Evolutionary conservation across 2,113 vertebrate species (phyloP).

Genomic region (Microcebus tavaratra): DNA sequence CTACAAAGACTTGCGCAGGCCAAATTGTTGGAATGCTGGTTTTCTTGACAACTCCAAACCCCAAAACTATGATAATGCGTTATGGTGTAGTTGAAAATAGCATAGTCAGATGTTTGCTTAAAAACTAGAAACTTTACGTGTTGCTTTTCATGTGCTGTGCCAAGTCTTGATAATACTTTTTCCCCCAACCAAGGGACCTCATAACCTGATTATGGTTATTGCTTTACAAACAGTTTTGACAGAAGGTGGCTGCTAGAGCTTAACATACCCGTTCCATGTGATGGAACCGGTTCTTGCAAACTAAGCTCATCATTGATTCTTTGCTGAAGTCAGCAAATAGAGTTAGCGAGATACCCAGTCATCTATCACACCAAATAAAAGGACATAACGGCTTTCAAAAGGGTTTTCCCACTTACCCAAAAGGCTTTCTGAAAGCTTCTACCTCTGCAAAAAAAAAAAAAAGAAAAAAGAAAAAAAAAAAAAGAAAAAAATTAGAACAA

Average conservation of each 20-base stretch:
- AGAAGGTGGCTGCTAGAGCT: conserved; percentile 94
- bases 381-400: conserved; percentile 94
- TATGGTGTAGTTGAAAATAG: conserved; percentile 90
- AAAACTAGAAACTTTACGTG: conserved; percentile 93
- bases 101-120: conserved; percentile 92
- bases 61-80: conserved; percentile 90
- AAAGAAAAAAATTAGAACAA: conserved; percentile 92
- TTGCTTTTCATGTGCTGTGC: conserved; percentile 95
- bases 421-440: conserved; percentile 99
- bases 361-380: conserved; percentile 99
- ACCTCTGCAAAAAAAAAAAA: conserved; percentile 95
- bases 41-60: conserved; percentile 88
- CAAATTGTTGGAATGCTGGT: conserved; percentile 90
- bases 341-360: conserved; percentile 96
- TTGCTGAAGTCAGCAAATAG: conserved; percentile 96
- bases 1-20: conserved; percentile 90
- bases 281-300: conserved; percentile 92
- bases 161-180: conserved; percentile 93
- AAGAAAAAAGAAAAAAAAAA: conserved; percentile 76
- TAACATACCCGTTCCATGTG: conserved; percentile 89
- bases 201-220: conserved; percentile 94
- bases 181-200: conserved; percentile 94
- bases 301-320: conserved; percentile 94
- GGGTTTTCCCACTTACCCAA: conserved; percentile 98
- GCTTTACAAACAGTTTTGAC: conserved; percentile 94